These are phyloP conservation scores for Leptopilina syphax DNA, from an alignment of 2,888 invertebrate species.

Conservation along the genomic window DNA sequence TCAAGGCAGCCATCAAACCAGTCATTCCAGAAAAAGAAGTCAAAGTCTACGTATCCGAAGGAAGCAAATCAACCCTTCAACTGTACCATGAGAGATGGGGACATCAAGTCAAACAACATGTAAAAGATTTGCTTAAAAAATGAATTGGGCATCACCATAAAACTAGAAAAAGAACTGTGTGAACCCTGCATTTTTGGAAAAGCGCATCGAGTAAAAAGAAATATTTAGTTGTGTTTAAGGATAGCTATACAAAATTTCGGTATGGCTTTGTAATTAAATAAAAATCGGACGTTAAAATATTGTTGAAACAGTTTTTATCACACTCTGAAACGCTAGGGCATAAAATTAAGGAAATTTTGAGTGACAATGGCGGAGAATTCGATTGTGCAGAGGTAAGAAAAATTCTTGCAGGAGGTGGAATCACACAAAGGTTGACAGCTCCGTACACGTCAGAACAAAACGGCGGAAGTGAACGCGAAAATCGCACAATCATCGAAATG, in stretches of 20 bases:
- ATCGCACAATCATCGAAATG: constrained; percentile 61
- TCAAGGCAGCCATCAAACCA: constrained; percentile 57
- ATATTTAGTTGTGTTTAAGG: constrained; percentile 51
- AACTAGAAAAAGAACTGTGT: constrained; percentile 58
- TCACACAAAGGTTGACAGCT: constrained; percentile 54
- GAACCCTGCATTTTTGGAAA: constrained; percentile 62
- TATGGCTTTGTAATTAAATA: constrained; percentile 57
- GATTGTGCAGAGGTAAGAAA: constrained; percentile 59
- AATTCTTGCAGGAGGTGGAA: constrained; percentile 56
- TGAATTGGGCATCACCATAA: constrained; percentile 60
- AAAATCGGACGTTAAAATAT: constrained; percentile 59
- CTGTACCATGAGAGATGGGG: constrained; percentile 67
- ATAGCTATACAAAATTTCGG: constrained; percentile 59
- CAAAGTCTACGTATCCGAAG: constrained; percentile 46
- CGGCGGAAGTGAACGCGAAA: constrained; percentile 58
- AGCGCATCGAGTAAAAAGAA: constrained; percentile 55
- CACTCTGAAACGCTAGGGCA: constrained; percentile 59
- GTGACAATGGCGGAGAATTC: constrained; percentile 67
- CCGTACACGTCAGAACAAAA: constrained; percentile 59
- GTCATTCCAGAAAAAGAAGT: constrained; percentile 49
- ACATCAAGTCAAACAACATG: constrained; percentile 67
- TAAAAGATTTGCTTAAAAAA: constrained; percentile 61
- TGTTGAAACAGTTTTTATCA: constrained; percentile 54
- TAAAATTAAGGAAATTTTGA: constrained; percentile 61
- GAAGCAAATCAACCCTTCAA: constrained; percentile 53